Percentiles rank a stretch among this genome's conserved stretches.
Conservation (phyloP, 2,113 vertebrate genomes). For the Actenoides lindsayi region DNA sequence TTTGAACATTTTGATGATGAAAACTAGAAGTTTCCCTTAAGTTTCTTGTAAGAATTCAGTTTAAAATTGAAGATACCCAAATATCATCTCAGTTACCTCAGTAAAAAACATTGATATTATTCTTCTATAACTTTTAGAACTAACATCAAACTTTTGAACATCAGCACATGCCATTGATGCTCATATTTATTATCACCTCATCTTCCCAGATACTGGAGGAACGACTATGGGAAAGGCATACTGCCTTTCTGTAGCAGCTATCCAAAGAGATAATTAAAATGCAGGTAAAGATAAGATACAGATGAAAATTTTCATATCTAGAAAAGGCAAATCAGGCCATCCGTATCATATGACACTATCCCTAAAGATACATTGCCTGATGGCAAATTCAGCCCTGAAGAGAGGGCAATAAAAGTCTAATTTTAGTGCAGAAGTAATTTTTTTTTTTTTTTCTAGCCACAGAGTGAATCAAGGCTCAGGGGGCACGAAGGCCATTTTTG, state of each 20-base stretch:
- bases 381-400: not conserved
- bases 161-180: not conserved
- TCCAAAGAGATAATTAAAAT: not conserved
- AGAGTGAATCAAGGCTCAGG: not conserved
- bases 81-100: rapidly evolving
- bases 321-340: slow-evolving; percentile 1
- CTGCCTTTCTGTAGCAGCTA: not conserved
- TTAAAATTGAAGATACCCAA: not conserved
- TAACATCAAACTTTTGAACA: not conserved
- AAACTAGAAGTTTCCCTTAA: not conserved
- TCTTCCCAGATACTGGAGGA: not conserved
- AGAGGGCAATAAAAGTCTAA: not conserved
- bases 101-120: rapidly evolving
- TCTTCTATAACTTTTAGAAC: not conserved
- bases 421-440: not conserved
- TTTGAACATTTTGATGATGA: not conserved
- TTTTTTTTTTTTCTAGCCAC: not conserved
- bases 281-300: not conserved
- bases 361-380: not conserved
- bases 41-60: not conserved
- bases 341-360: not conserved
- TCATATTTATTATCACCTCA: not conserved
- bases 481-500: not conserved
- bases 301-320: not conserved
- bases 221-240: not conserved